Evolutionary conservation across 2,113 vertebrate species (phyloP).

Genomic region (Bubalus kerabau): DNA sequence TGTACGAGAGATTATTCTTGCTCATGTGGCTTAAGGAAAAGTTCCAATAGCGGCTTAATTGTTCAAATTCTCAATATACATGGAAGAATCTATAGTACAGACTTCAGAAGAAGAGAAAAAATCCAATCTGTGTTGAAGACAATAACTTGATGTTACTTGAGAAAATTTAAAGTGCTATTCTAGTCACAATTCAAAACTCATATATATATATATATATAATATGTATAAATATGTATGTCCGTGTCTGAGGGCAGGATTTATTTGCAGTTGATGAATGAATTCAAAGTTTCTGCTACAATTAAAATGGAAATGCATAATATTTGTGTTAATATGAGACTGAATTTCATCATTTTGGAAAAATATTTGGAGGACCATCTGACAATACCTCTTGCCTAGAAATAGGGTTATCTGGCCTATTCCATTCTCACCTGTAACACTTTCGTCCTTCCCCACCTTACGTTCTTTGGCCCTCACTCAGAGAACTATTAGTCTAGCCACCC

Average conservation of each 20-base stretch:
- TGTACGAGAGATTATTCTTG: slow-evolving; percentile 69
- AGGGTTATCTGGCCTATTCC: not conserved
- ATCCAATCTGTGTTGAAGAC: slow-evolving; percentile 74
- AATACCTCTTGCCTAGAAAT: not conserved
- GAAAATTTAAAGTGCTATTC: slow-evolving; percentile 76
- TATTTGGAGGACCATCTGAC: not conserved
- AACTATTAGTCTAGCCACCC: not conserved
- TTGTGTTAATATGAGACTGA: not conserved
- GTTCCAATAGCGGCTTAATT: slow-evolving; percentile 67
- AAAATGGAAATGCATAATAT: not conserved
- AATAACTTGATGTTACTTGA: slow-evolving; percentile 73
- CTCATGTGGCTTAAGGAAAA: slow-evolving; percentile 68
- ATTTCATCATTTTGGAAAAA: slow-evolving; percentile 36
- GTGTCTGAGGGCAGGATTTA: slow-evolving; percentile 36
- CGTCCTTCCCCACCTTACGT: not conserved
- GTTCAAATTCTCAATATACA: slow-evolving; percentile 66
- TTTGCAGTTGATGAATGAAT: not conserved
- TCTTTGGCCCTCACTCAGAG: not conserved
- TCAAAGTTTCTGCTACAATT: slow-evolving; percentile 9
- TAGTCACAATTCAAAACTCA: slow-evolving; percentile 62
- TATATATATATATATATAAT: not conserved
- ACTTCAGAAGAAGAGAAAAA: slow-evolving; percentile 77
- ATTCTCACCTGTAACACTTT: not conserved
- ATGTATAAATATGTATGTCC: not conserved
- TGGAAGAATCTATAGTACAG: slow-evolving; percentile 69